Evolutionary conservation across 2,888 invertebrate genomes (phyloP).

Genomic region (Mongoloraphidia duomilia): DNA sequence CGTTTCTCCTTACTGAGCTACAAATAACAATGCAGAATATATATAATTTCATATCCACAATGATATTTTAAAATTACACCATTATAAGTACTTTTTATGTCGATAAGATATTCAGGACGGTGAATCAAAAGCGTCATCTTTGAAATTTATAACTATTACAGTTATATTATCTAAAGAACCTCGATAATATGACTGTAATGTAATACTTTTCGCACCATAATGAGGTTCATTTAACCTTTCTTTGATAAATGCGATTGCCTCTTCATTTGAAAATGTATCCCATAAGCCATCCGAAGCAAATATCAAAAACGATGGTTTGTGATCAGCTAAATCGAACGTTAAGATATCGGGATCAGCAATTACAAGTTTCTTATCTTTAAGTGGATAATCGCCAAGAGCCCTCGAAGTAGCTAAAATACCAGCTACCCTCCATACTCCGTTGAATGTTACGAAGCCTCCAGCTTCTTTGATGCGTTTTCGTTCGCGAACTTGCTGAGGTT

Average conservation of each 20-base stretch:
- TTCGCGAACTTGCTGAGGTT: constrained; percentile 91
- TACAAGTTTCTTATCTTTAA: constrained; percentile 85
- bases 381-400: constrained; percentile 87
- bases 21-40: constrained; percentile 3
- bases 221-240: constrained; percentile 73
- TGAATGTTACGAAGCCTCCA: constrained; percentile 88
- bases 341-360: constrained; percentile 93
- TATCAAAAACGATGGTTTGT: constrained; percentile 78
- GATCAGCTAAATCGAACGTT: constrained; percentile 75
- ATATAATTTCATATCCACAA: constrained; percentile 5
- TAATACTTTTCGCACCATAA: constrained; percentile 82
- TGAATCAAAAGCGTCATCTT: constrained; percentile 31
- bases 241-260: constrained; percentile 79
- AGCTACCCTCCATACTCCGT: constrained; percentile 92
- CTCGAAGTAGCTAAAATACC: constrained; percentile 89
- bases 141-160: constrained; percentile 76
- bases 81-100: not conserved
- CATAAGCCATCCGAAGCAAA: constrained; percentile 92
- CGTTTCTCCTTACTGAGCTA: not conserved
- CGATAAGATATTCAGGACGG: not conserved
- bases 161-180: constrained; percentile 94
- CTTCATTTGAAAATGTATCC: constrained; percentile 93
- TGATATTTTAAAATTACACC: not conserved
- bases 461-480: constrained; percentile 85
- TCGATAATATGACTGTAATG: constrained; percentile 78